Conservation (phyloP, 2,888 invertebrate species). For the Salpingus planirostris region DNA sequence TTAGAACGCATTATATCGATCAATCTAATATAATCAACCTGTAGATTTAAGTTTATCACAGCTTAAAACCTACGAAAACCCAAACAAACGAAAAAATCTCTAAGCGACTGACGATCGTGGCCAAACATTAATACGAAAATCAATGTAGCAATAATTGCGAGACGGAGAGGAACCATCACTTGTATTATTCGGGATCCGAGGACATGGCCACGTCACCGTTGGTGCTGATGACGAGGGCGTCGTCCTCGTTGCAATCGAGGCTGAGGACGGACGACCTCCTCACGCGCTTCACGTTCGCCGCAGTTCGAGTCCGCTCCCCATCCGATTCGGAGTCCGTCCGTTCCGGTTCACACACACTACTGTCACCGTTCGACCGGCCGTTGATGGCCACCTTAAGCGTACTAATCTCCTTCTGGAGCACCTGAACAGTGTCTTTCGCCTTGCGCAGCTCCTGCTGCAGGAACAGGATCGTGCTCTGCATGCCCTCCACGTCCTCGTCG, state of each 20-base stretch:
- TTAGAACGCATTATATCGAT: too few species aligned
- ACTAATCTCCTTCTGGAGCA: slow-evolving; percentile 53
- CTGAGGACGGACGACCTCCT: slow-evolving; percentile 63
- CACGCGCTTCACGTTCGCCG: slow-evolving; percentile 54
- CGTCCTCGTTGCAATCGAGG: slow-evolving; percentile 66
- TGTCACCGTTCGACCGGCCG: slow-evolving; percentile 21
- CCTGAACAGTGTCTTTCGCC: slow-evolving; percentile 53
- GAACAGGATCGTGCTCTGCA: slow-evolving; percentile 95
- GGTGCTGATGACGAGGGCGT: slow-evolving; percentile 59
- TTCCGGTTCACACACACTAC: slow-evolving; percentile 36
- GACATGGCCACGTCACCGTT: slow-evolving; percentile 55
- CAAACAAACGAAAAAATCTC: not conserved
- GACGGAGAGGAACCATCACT: not conserved
- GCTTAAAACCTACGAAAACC: too few species aligned
- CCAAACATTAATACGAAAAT: not conserved
- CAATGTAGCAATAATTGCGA: not conserved
- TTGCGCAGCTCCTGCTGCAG: slow-evolving; percentile 88
- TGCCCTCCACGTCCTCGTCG: slow-evolving; percentile 96
- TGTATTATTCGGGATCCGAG: slow-evolving; percentile 38
- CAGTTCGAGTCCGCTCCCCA: slow-evolving; percentile 40
- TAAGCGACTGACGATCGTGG: too few species aligned
- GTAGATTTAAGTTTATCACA: too few species aligned
- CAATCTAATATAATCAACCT: too few species aligned
- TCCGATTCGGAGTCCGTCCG: slow-evolving; percentile 43
- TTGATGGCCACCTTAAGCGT: slow-evolving; percentile 28